Conservation (phyloP, 2,888 invertebrate species). For the Agonopterix arenella region DNA sequence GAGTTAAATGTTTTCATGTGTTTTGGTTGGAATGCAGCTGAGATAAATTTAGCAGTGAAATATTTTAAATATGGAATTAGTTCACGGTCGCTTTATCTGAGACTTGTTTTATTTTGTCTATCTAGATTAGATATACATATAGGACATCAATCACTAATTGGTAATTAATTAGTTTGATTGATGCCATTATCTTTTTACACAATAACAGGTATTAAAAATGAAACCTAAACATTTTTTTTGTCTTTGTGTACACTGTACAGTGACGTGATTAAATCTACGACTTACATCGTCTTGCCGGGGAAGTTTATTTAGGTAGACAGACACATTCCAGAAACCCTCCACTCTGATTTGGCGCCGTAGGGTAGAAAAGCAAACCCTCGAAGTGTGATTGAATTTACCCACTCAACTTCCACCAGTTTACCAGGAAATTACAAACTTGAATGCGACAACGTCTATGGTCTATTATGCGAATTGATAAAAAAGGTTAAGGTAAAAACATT, state of each 20-base stretch:
- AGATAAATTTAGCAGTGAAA: conserved; percentile 10
- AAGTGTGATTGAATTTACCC: conserved; percentile 42
- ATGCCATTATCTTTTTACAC: too few relatives aligned
- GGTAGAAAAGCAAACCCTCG: conserved; percentile 33
- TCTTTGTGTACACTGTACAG: too few relatives aligned
- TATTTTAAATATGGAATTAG: conserved; percentile 8
- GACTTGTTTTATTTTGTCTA: too few relatives aligned
- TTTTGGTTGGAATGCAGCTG: conserved; percentile 9
- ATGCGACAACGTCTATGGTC: not conserved
- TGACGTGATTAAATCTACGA: too few relatives aligned
- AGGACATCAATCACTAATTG: too few relatives aligned
- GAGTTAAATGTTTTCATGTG: conserved; percentile 24
- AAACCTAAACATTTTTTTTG: too few relatives aligned
- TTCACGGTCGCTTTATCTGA: conserved; percentile 7
- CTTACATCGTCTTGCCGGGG: too few relatives aligned
- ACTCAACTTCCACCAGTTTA: conserved; percentile 33
- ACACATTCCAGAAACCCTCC: conserved; percentile 10
- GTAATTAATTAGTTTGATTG: too few relatives aligned
- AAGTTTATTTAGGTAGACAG: not conserved
- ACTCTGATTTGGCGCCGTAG: conserved; percentile 15
- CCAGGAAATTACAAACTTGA: conserved; percentile 18
- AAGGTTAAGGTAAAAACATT: too few relatives aligned
- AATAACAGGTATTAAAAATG: too few relatives aligned
- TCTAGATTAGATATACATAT: too few relatives aligned
- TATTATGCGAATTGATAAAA: too few relatives aligned